Base-by-base conservation (phyloP, 2,797 vertebrate species). In the Gila robusta region DNA sequence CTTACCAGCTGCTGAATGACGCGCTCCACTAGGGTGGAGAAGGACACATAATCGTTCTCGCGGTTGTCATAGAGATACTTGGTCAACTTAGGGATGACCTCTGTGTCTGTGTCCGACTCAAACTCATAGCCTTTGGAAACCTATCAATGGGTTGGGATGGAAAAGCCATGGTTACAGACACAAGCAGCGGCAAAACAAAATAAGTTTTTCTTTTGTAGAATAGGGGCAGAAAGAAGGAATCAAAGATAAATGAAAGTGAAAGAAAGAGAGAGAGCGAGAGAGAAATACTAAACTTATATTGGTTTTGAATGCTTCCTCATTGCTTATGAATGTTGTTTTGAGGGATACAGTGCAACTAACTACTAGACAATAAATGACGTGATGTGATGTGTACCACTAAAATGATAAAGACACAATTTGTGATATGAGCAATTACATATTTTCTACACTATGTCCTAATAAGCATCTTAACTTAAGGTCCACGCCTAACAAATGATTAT, bases 61-160 rank as follows among this genome's bases (percentile, higher is more conserved):
- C 96, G 95, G 94, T 99, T 98, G 96, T 99, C 98, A 62, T 97
- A 98, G 86, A 99, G 82, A 47, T 99, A 99, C 89, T 99, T 99
- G 92, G 97, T 96, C 93, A 99, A n/a, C 87, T 99, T 99, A 2
- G 98, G 97, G 86, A 99, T 99, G 12, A 98, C 97, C 93, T 99
- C 98, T 3, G 98, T 99, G 91, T 99, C 98, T 0, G 98, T 99
- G 90, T 99, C 98, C 7, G 98, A 99, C 93, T 99, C 98, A 89
- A 99, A 99, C 87, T 97, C 97, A 0, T 99, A 99, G 89, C 97
- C 97, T 93, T 98, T 98, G 93, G 92, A 95, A 92, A 96, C 96
- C 98, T 99, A 92, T 78, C 64, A 79, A 86, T 87, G 88, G 87
- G 83, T 84, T 77, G 79, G 84, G 84, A 82, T 37, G 52, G 8